Evolutionary conservation across 2,113 vertebrate species (phyloP).

Genomic region (Zingel zingel): DNA sequence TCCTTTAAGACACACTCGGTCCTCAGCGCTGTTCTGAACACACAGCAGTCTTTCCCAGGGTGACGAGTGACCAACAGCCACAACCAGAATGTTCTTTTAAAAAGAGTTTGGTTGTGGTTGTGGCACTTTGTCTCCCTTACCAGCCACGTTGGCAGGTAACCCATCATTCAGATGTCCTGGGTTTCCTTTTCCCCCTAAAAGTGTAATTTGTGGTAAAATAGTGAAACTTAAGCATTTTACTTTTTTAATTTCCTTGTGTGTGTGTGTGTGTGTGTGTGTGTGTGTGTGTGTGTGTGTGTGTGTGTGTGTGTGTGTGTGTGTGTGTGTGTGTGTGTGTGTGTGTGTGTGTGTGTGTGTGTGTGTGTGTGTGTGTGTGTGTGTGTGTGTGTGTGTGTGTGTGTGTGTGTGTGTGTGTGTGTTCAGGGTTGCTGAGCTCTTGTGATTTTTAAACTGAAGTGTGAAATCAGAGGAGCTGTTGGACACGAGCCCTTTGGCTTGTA

Average conservation of each 20-base stretch:
- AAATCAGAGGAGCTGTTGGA: slow-evolving; percentile 64
- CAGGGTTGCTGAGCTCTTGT: slow-evolving; percentile 59
- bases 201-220: not conserved
- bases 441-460: slow-evolving; percentile 61
- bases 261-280: slow-evolving; percentile 7
- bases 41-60: not conserved
- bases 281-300: slow-evolving; percentile 15
- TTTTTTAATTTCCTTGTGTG: not conserved
- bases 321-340: slow-evolving; percentile 7
- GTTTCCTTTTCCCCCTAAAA: not conserved
- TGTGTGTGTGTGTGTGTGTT: slow-evolving; percentile 40
- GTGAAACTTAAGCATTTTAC: not conserved
- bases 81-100: slow-evolving; percentile 4
- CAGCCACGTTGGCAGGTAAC: not conserved
- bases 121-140: not conserved
- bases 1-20: not conserved
- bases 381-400: not conserved
- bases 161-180: not conserved
- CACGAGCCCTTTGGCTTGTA: slow-evolving; percentile 30
- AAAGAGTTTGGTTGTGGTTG: slow-evolving; percentile 4
- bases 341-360: slow-evolving; percentile 7
- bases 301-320: slow-evolving; percentile 14
- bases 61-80: slow-evolving; percentile 6
- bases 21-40: not conserved
- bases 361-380: not conserved